phyloP scores from a whole-genome alignment of 2,113 vertebrate genomes.

The Fulica atra region DNA sequence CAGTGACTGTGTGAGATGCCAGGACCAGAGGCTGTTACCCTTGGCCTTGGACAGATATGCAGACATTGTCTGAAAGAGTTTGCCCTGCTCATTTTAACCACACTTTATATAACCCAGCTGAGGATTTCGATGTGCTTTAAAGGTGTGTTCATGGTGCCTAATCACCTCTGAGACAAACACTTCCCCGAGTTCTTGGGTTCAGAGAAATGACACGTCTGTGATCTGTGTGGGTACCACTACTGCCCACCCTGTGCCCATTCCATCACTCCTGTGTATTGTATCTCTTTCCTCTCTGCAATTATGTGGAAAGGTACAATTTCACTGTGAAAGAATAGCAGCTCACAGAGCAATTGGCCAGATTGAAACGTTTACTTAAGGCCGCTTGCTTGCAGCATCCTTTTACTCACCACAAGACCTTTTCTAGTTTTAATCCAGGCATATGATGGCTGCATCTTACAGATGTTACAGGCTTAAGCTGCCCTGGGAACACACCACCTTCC shows the following conservation, averaged over 20 bases:
- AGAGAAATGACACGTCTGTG: background rate
- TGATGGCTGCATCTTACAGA: background rate
- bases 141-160: fast-evolving
- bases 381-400: background rate
- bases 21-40: background rate
- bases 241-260: background rate
- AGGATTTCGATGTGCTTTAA: background rate
- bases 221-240: background rate
- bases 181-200: background rate
- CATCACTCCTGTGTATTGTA: background rate
- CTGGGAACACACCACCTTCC: background rate
- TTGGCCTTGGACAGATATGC: background rate
- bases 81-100: background rate
- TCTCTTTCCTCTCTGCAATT: background rate
- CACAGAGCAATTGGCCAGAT: fast-evolving
- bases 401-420: background rate
- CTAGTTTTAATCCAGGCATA: background rate
- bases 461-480: background rate
- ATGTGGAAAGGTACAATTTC: background rate
- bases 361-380: background rate
- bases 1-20: fast-evolving
- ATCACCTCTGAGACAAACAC: background rate
- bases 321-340: background rate
- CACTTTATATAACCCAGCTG: background rate
- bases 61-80: background rate